These are phyloP conservation scores for Dasyornis broadbenti DNA, from an alignment of 2,113 vertebrate species.

Conservation along the genomic window DNA sequence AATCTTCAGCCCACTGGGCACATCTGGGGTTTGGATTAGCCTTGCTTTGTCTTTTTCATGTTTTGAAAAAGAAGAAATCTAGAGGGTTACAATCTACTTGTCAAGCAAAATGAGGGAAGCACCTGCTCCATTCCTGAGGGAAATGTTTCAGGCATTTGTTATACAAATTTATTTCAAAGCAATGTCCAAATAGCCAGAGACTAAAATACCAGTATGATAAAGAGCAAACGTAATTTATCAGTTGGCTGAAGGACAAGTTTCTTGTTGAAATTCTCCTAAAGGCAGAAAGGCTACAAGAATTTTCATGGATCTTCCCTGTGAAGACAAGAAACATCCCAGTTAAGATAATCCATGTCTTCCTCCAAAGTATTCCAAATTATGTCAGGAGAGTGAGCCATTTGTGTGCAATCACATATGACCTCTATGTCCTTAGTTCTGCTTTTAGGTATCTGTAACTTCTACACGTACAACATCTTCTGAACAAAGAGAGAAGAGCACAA, in stretches of 20 bases:
- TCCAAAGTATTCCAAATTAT: neutral
- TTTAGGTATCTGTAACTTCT: neutral
- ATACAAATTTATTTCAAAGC: neutral
- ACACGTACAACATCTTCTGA: neutral
- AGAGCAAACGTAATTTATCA: neutral
- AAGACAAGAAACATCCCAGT: neutral
- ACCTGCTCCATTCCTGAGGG: neutral
- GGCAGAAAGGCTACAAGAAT: neutral
- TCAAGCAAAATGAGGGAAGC: neutral
- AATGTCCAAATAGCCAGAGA: neutral
- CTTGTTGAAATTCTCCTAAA: neutral
- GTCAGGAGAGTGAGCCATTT: accelerated
- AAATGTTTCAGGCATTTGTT: neutral
- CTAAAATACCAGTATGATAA: neutral
- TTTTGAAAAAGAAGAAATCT: neutral
- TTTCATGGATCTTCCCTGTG: neutral
- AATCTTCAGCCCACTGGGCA: neutral
- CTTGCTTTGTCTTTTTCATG: neutral
- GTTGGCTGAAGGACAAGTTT: neutral
- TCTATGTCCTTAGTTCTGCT: neutral
- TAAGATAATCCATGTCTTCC: neutral
- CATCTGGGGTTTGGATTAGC: neutral
- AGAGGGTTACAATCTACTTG: neutral
- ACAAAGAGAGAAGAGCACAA: neutral
- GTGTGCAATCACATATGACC: neutral